Percentiles rank a stretch among this genome's conserved stretches.
These are phyloP conservation scores for Ctenicera cuprea DNA, from an alignment of 2,888 invertebrate genomes.

Conservation along the genomic window DNA sequence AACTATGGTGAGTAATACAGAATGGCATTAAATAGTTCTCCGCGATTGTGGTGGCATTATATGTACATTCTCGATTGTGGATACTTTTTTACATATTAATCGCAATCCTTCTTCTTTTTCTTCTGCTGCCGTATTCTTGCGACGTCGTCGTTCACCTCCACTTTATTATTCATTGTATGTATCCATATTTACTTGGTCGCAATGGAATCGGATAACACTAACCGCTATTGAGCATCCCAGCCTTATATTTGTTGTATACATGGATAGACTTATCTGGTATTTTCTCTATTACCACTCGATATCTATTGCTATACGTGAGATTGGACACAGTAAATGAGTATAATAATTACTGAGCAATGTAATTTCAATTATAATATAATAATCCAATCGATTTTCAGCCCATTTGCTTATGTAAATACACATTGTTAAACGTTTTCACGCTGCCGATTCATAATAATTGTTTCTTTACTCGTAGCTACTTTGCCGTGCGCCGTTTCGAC, in stretches of 20 bases:
- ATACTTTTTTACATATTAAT: not conserved
- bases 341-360: constrained; percentile 45
- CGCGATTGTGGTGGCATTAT: constrained; percentile 19
- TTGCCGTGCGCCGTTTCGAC: constrained; percentile 25
- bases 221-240: no score
- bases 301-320: constrained; percentile 25
- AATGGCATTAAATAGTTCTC: constrained; percentile 38
- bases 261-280: not conserved
- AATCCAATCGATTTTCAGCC: constrained; percentile 47
- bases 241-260: no score
- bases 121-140: no score
- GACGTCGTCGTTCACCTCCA: no score
- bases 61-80: not conserved
- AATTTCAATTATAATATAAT: constrained; percentile 49
- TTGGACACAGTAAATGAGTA: constrained; percentile 42
- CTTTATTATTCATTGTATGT: no score
- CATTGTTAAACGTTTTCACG: constrained; percentile 44
- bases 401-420: constrained; percentile 46
- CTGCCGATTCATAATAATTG: constrained; percentile 45
- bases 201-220: no score
- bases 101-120: no score
- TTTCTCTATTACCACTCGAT: constrained; percentile 19
- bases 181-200: no score
- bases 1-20: constrained; percentile 36
- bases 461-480: constrained; percentile 32